Percentiles rank a stretch among this genome's conserved stretches.
Conservation (phyloP, 2,888 invertebrate genomes). For the Agrochola litura region DNA sequence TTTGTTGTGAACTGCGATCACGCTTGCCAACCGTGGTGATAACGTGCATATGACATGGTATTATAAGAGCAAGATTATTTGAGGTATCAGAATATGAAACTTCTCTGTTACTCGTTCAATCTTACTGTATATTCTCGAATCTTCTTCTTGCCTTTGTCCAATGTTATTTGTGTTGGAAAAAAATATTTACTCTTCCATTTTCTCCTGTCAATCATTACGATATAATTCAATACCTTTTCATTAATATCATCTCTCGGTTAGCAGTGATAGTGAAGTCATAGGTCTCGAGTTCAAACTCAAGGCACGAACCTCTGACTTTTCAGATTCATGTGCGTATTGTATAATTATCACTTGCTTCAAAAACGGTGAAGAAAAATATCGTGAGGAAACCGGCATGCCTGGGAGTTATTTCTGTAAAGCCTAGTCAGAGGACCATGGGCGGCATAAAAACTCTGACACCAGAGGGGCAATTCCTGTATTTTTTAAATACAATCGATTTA, state of each 20-base stretch:
- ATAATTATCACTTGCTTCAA: no score
- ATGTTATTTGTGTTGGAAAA: neutral
- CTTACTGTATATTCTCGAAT: neutral
- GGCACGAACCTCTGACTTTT: no score
- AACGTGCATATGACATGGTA: conserved; percentile 27
- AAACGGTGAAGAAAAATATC: no score
- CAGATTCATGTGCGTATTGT: no score
- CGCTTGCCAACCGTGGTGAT: conserved; percentile 46
- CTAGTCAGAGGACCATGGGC: no score
- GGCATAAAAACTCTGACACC: no score
- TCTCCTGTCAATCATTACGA: neutral
- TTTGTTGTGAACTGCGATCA: conserved; percentile 30
- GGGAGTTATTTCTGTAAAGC: no score
- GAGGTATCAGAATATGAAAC: neutral
- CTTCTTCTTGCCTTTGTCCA: neutral
- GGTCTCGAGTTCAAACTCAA: no score
- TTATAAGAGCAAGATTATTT: neutral
- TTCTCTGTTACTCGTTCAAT: neutral
- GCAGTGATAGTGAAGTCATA: no score
- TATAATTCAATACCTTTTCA: neutral
- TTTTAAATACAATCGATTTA: no score
- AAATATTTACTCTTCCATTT: neutral
- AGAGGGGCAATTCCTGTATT: no score
- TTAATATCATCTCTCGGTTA: neutral
- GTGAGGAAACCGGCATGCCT: no score